These are phyloP conservation scores for Syngnathus scovelli DNA, from an alignment of 2,113 vertebrate species.

Conservation along the genomic window DNA sequence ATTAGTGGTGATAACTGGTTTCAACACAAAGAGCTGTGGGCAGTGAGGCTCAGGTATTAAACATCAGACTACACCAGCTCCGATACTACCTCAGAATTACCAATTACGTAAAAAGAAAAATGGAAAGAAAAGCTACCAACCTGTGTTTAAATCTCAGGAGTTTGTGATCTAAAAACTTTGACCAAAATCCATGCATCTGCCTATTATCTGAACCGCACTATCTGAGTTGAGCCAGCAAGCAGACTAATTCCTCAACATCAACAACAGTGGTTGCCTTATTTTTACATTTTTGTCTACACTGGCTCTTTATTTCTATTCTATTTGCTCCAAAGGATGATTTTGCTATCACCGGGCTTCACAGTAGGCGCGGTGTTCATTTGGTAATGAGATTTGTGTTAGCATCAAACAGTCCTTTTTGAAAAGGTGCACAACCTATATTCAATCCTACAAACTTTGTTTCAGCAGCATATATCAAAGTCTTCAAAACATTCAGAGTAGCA, in stretches of 20 bases:
- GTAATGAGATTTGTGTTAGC: too few relatives aligned
- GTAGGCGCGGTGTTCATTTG: too few relatives aligned
- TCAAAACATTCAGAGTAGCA: neutral
- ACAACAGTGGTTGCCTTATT: too few relatives aligned
- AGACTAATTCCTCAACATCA: too few relatives aligned
- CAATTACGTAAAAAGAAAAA: neutral
- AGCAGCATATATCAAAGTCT: neutral
- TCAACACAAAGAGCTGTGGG: neutral
- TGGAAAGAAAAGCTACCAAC: neutral
- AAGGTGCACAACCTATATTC: neutral
- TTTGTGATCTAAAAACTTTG: neutral
- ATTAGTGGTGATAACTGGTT: neutral
- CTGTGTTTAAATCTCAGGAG: neutral
- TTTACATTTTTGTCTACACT: too few relatives aligned
- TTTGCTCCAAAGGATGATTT: too few relatives aligned
- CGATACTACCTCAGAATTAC: neutral
- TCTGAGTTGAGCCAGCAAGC: too few relatives aligned
- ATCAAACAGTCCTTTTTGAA: too few relatives aligned
- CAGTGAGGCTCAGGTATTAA: neutral
- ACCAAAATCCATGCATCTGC: too few relatives aligned
- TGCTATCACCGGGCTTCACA: too few relatives aligned
- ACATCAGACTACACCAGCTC: neutral
- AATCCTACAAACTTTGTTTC: neutral
- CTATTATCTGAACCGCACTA: too few relatives aligned
- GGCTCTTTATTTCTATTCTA: too few relatives aligned